Evolutionary conservation across 2,888 invertebrate species (phyloP), one percentile per base, ranked within the genome.

Genomic region (Cerastis leucographa): DNA sequence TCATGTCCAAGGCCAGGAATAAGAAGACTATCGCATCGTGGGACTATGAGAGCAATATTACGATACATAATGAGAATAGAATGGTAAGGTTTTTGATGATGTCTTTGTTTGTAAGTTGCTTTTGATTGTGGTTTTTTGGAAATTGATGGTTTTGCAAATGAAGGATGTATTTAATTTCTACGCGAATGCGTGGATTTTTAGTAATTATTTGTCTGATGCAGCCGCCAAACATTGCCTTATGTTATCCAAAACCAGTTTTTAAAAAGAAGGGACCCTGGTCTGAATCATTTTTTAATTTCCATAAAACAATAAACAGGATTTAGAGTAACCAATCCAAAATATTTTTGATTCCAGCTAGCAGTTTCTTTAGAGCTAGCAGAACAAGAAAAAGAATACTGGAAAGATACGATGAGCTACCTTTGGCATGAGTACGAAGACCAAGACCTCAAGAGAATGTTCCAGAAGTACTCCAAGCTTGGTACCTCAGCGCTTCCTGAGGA

Each of bases 31-130:
- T 97, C n/a, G 98, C 98, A 0, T 94, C 97, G 22, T 98, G 98
- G 98, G 97, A 97, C 17, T 98, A 98, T 90, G 97, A 97, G 49
- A 97, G 98, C 1, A 98, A 98, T 91, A 97, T 98, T 22, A 98
- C 98, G 0, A 97, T 97, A 40, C 96, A 97, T 74, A 98, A 98
- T 93, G 97, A 98, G 73, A 97, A 97, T 51, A 88, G 89, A 22
- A 94, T 96, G 91, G 95, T 97, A 76, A 89, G 90, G 79, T 59
- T 29, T 59, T 8, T 35, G 14, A 19, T 5, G 25, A 17, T n/a
- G 0, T 22, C 0, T 29, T 17, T n/a, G 22, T n/a, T 12, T 8
- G 0, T 12, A 6, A n/a, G 1, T 35, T 35, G 35, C 35, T 35
- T 35, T 35, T 35, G 35, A 35, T 8, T 25, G 8, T 8, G 17